Percentiles rank a stretch among this genome's conserved stretches.
These are phyloP conservation scores for Callopanchax toddi DNA, from an alignment of 2,113 vertebrate species.

Conservation along the genomic window DNA sequence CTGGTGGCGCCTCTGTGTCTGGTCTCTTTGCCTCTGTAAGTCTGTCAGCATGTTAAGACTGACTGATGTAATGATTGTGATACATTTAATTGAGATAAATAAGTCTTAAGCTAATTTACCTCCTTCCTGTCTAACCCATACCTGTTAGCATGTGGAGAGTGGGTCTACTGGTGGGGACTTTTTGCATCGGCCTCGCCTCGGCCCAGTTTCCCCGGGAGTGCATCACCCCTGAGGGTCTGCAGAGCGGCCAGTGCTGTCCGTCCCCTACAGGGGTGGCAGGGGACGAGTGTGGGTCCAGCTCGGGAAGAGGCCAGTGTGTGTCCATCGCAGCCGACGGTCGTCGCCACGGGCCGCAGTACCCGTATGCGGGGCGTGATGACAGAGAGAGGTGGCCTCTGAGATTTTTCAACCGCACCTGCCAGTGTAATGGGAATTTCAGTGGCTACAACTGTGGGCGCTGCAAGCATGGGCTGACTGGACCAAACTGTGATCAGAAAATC, in stretches of 20 bases:
- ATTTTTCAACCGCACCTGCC: slow-evolving; percentile 93
- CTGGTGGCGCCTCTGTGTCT: too few species aligned
- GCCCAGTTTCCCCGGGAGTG: slow-evolving; percentile 92
- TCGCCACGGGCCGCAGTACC: slow-evolving; percentile 90
- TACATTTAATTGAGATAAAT: neutral
- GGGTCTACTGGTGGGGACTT: slow-evolving; percentile 41
- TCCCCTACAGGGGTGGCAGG: slow-evolving; percentile 77
- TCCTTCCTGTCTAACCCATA: neutral
- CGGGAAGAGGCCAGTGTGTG: slow-evolving; percentile 86
- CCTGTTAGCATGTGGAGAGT: slow-evolving; percentile 51
- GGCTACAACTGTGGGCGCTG: slow-evolving; percentile 90
- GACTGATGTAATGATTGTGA: too few species aligned
- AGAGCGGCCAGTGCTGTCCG: slow-evolving; percentile 88
- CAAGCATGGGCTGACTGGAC: slow-evolving; percentile 85
- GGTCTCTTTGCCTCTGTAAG: too few species aligned
- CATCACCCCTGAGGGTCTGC: slow-evolving; percentile 77
- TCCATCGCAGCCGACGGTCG: slow-evolving; percentile 80
- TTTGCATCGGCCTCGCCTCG: slow-evolving; percentile 42
- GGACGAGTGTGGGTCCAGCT: slow-evolving; percentile 87
- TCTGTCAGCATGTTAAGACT: too few species aligned
- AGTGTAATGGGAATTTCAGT: slow-evolving; percentile 88
- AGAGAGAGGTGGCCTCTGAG: slow-evolving; percentile 90
- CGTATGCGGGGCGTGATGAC: slow-evolving; percentile 89
- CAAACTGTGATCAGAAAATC: slow-evolving; percentile 82
- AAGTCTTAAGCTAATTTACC: neutral